A percentile compares a stretch with the other conserved stretches of the same genome.
phyloP scores from a whole-genome alignment of 2,888 invertebrate species.

The Maniola hyperantus region DNA sequence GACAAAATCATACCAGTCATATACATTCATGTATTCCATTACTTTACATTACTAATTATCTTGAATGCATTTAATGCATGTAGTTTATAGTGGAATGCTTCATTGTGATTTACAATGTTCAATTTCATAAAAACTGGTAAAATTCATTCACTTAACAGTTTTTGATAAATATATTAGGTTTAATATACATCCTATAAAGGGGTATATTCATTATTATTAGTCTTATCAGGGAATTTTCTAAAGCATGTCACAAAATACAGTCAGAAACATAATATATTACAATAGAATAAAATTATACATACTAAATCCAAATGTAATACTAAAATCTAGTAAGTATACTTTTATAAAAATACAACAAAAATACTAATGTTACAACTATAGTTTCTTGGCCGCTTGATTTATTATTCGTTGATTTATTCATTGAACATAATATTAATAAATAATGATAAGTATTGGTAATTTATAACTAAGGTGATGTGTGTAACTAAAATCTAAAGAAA shows the following conservation, averaged over 20 bases:
- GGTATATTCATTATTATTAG: not conserved
- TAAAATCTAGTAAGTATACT: slow-evolving; percentile 12
- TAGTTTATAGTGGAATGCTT: slow-evolving; percentile 1
- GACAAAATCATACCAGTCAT: not conserved
- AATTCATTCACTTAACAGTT: not conserved
- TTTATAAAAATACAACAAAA: slow-evolving; percentile 25
- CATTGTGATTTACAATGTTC: not conserved
- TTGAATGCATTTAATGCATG: slow-evolving; percentile 13
- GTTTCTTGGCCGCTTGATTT: slow-evolving; percentile 37
- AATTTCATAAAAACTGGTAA: not conserved
- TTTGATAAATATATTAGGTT: slow-evolving; percentile 6
- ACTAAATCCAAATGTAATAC: not conserved
- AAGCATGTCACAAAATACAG: slow-evolving; percentile 6
- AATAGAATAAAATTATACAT: slow-evolving; percentile 6
- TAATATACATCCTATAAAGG: not conserved
- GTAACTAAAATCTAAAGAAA: slow-evolving; percentile 8
- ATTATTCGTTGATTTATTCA: slow-evolving; percentile 35
- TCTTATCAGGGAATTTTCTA: slow-evolving; percentile 7
- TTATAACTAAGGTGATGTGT: slow-evolving; percentile 20
- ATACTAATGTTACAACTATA: slow-evolving; percentile 27
- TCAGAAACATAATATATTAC: not conserved
- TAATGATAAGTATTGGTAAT: slow-evolving; percentile 4
- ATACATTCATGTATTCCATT: not conserved
- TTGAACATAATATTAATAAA: slow-evolving; percentile 14
- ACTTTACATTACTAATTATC: not conserved